Evolutionary conservation across 2,888 invertebrate species (phyloP), one percentile per base, ranked within the genome.

Genomic region (Dione juno): DNA sequence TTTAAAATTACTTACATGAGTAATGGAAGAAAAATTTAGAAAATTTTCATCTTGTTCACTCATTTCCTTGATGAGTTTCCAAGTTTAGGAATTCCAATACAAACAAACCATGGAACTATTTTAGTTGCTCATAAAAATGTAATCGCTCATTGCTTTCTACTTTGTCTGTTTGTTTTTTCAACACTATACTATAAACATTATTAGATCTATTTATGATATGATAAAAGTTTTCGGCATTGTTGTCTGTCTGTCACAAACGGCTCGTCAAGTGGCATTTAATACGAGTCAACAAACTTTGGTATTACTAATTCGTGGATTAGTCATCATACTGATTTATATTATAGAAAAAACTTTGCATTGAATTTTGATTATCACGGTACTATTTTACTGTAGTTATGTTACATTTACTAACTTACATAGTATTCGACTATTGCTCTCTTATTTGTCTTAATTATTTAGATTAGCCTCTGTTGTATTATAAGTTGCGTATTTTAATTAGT

Each of bases 191-290:
- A 72, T 71, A 74, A 76, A 75, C 68, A 73, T 70, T 72, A 68
- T 67, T 72, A 69, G 64, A 67, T 65, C 37, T 76, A 73, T 76
- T 76, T 75, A 75, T 63, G 70, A 66, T 69, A 58, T 40, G 35
- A 54, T 54, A 54, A 37, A 53, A 75, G 66, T 73, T 70, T 69
- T 69, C 66, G 58, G 71, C 74, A 73, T 74, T 75, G 71, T 73
- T 75, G 63, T 67, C 74, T 61, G 64, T 69, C 52, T 61, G 59
- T 69, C 52, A 64, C 65, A 69, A 69, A 72, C 69, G 69, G 57
- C 40, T 57, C 61, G 63, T 67, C 65, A 67, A 72, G 61, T 63
- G 72, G 65, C 72, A 74, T 74, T 72, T 74, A 67, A 72, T 43
- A 21, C 52, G 67, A 72, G 74, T 74, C 72, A 72, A 74, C 66